Conservation (phyloP, 1,140 invertebrate genomes). For the Brachionus rubens region DNA sequence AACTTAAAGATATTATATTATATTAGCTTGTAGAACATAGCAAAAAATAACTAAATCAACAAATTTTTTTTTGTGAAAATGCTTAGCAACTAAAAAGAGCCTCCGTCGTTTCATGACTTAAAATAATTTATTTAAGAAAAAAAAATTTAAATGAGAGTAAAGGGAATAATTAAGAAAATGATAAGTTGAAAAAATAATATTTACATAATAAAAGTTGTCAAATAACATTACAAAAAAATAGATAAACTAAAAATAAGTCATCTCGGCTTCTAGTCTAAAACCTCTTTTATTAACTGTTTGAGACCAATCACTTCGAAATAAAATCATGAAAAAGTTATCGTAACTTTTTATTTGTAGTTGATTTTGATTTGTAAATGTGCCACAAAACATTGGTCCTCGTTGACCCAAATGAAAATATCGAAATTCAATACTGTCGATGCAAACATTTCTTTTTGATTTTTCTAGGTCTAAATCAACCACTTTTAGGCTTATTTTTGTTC, state of each 20-base stretch:
- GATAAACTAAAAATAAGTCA: slow-evolving; percentile 9
- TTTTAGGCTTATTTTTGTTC: neutral
- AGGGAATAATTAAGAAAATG: neutral
- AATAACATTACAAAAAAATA: neutral
- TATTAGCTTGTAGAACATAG: neutral
- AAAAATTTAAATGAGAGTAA: neutral
- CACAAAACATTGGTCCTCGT: slow-evolving; percentile 39
- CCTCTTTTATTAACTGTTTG: slow-evolving; percentile 14
- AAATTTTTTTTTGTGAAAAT: slow-evolving; percentile 19
- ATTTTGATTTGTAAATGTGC: slow-evolving; percentile 12
- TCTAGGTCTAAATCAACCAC: slow-evolving; percentile 11
- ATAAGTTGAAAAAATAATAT: neutral
- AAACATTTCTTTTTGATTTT: slow-evolving; percentile 2
- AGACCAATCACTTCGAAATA: slow-evolving; percentile 40
- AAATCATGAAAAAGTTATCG: slow-evolving; percentile 8
- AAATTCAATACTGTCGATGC: slow-evolving; percentile 19
- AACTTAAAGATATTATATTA: neutral
- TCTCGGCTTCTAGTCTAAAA: slow-evolving; percentile 6
- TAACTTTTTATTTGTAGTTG: slow-evolving; percentile 22
- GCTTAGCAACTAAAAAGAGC: slow-evolving; percentile 8
- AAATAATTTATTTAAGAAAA: neutral
- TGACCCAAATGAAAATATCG: slow-evolving; percentile 37
- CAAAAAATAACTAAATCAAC: slow-evolving; percentile 20
- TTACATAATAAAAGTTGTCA: neutral
- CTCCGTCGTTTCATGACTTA: neutral